These are phyloP conservation scores for Trochalopteron elliotii DNA, from an alignment of 2,113 vertebrate species.

Conservation along the genomic window DNA sequence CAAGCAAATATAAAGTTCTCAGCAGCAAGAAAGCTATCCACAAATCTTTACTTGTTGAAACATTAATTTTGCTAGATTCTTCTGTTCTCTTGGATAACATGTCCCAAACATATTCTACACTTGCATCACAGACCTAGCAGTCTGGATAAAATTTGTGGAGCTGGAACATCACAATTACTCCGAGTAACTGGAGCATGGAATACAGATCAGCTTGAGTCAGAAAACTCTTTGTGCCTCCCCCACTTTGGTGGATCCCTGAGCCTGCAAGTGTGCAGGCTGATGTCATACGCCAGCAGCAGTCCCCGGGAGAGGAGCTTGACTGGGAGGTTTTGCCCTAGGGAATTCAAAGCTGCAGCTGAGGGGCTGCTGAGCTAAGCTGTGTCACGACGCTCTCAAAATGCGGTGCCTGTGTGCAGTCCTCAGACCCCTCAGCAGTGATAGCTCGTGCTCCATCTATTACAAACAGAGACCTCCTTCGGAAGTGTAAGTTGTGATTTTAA, in stretches of 20 bases:
- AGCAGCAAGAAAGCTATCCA: not conserved
- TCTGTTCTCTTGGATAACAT: not conserved
- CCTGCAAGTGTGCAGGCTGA: slow-evolving; percentile 36
- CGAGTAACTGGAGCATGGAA: slow-evolving; percentile 37
- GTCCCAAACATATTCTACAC: not conserved
- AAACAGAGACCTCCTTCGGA: slow-evolving; percentile 37
- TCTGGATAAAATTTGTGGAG: not conserved
- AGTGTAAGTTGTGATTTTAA: slow-evolving; percentile 56
- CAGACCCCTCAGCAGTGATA: slow-evolving; percentile 56
- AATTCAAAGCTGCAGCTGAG: not conserved
- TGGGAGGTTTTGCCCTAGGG: slow-evolving; percentile 7
- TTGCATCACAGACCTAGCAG: not conserved
- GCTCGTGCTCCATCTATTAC: slow-evolving; percentile 59
- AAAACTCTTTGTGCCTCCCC: slow-evolving; percentile 56
- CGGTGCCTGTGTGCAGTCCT: slow-evolving; percentile 60
- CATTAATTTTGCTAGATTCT: not conserved
- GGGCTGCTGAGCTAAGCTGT: not conserved
- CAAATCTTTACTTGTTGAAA: not conserved
- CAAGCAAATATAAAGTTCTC: not conserved
- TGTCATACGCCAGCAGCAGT: slow-evolving; percentile 43
- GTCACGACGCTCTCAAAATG: slow-evolving; percentile 42
- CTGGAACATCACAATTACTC: slow-evolving; percentile 15
- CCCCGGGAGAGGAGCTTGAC: slow-evolving; percentile 31
- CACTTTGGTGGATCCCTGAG: slow-evolving; percentile 18
- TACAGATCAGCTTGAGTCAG: slow-evolving; percentile 45